Conservation (phyloP, 2,113 vertebrate genomes). For the Calyptomena viridis region DNA sequence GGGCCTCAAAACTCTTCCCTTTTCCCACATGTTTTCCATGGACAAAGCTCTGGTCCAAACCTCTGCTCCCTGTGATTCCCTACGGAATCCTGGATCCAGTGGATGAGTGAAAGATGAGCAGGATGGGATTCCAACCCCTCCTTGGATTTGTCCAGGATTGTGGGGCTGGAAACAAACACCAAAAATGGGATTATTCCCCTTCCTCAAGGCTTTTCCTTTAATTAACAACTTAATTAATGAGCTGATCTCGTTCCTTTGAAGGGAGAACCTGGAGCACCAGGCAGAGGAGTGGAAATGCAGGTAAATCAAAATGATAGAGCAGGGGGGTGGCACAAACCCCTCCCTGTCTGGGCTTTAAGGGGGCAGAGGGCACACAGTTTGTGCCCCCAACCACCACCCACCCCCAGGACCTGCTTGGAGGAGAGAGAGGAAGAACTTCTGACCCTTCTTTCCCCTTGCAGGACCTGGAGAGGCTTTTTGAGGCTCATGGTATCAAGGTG, state of each 20-base stretch:
- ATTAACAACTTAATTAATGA: not conserved
- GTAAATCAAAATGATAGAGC: not conserved
- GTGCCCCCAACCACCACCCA: not conserved
- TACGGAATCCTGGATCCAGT: accelerated
- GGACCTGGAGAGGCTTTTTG: slow-evolving; percentile 85
- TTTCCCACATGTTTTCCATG: not conserved
- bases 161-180: not conserved
- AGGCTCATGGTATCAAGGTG: slow-evolving; percentile 86
- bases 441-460: slow-evolving; percentile 21
- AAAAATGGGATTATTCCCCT: not conserved
- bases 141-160: not conserved
- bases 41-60: not conserved
- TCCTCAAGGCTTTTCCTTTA: not conserved
- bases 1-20: not conserved
- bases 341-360: not conserved
- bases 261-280: slow-evolving; percentile 45
- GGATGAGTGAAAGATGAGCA: not conserved
- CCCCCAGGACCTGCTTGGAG: not conserved
- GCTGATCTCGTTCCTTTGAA: slow-evolving; percentile 6
- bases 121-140: not conserved
- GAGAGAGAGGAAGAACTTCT: not conserved
- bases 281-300: slow-evolving; percentile 57
- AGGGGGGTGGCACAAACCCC: not conserved
- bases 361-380: not conserved
- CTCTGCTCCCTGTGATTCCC: not conserved